Percentiles rank a stretch among this genome's conserved stretches.
Conservation (phyloP, 2,113 vertebrate species). For the Ptychochromis oligacanthus region DNA sequence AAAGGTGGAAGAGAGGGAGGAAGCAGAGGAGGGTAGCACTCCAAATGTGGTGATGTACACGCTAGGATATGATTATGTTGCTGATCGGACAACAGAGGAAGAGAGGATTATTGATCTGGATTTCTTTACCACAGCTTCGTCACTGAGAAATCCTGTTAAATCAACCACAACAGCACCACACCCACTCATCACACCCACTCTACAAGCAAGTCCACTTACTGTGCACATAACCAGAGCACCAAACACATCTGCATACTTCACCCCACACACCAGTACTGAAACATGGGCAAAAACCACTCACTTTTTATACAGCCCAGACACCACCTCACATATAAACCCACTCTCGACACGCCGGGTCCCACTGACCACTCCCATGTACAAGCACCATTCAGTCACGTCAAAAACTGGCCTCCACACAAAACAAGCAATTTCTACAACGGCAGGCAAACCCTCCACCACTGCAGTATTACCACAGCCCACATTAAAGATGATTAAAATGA, state of each 20-base stretch:
- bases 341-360: constrained; percentile 22
- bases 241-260: constrained; percentile 21
- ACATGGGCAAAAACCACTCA: constrained; percentile 40
- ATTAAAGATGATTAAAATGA: constrained; percentile 52
- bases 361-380: constrained; percentile 42
- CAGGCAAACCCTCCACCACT: constrained; percentile 10
- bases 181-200: constrained; percentile 27
- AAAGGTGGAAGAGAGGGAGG: constrained; percentile 15
- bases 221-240: constrained; percentile 22
- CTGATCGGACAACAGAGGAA: constrained; percentile 55
- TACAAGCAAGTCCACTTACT: constrained; percentile 40
- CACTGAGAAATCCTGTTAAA: constrained; percentile 31
- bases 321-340: constrained; percentile 24
- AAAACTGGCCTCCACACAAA: constrained; percentile 26
- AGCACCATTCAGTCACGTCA: background rate
- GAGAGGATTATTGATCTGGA: constrained; percentile 65
- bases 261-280: constrained; percentile 43
- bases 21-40: constrained; percentile 76
- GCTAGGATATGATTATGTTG: constrained; percentile 75
- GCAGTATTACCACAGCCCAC: constrained; percentile 35
- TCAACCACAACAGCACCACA: constrained; percentile 24
- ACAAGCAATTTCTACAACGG: constrained; percentile 8
- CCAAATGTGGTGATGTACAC: constrained; percentile 54
- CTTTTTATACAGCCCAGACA: background rate
- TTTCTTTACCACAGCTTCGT: constrained; percentile 33